These are phyloP conservation scores for Formica selysi DNA, from an alignment of 1,140 invertebrate species.

Conservation along the genomic window DNA sequence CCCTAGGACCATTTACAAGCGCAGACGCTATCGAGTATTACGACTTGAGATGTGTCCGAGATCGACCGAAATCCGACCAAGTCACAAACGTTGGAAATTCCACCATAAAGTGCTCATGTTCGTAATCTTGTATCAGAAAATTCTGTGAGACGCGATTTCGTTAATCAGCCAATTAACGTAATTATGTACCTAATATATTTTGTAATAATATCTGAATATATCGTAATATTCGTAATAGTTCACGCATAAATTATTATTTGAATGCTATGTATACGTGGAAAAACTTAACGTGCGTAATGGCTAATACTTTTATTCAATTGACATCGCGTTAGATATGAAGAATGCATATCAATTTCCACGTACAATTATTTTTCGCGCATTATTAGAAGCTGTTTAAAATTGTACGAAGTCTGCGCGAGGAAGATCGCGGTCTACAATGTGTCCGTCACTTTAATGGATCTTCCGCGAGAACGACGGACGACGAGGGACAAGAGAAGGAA, in stretches of 20 bases:
- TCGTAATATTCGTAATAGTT: not conserved
- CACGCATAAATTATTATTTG: not conserved
- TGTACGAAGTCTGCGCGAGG: not conserved
- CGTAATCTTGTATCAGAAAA: not conserved
- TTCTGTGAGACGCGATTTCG: not conserved
- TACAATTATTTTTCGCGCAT: not conserved
- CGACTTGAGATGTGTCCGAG: slow-evolving; percentile 25
- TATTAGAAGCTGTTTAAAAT: not conserved
- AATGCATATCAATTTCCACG: not conserved
- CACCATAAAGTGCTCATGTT: not conserved
- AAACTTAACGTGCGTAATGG: not conserved
- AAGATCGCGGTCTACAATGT: slow-evolving; percentile 69
- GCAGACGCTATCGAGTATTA: slow-evolving; percentile 68
- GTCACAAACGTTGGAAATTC: not conserved
- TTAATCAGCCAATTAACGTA: not conserved
- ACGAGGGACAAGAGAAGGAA: slow-evolving; percentile 25
- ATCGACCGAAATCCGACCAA: slow-evolving; percentile 24
- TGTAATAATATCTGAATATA: not conserved
- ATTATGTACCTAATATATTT: not conserved
- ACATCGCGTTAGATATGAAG: not conserved
- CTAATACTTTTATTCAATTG: not conserved
- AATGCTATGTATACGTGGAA: not conserved
- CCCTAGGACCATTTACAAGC: slow-evolving; percentile 82
- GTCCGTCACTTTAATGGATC: slow-evolving; percentile 68
- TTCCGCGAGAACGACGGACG: slow-evolving; percentile 1